Base-by-base conservation (phyloP, 2,888 invertebrate species). In the Laothoe populi region DNA sequence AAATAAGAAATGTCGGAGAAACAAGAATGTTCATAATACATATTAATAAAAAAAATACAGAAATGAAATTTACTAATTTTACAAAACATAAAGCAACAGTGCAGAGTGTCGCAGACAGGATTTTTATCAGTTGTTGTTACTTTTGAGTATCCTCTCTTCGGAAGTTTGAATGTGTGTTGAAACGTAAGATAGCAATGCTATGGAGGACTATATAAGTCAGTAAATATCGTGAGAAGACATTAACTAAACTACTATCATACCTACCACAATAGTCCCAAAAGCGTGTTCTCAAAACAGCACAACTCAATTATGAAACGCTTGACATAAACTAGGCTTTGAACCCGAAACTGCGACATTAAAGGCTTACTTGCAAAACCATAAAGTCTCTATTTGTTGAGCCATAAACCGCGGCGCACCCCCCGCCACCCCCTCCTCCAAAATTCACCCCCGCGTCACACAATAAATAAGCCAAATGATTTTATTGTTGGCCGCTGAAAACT, bases 401-500 rank as follows among this genome's bases (percentile, higher is more conserved):
- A 53, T 53, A 35, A 35, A 31, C 16, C 53, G 53, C 53, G 31
- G 16, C 19, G 31, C 19, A 35, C 31, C 10, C 53, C 31, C 49
- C 11, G n/a, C 44, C 16, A 24, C 57, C 57, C 16, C 42, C n/a
- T 13, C 7, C 44, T 7, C 16, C 24, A 31, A 23, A 24, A 23
- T 11, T n/a, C 21, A 13, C 16, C 31, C 42, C 26, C 59, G 19
- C 16, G 10, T 23, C 45, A 26, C 45, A 44, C 45, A 57, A 71
- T 78, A 75, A 76, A 79, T 74, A 77, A 77, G 70, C 73, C 70
- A 72, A 82, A 83, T 83, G 74, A 83, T 81, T 83, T 79, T 78
- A 85, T 75, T 76, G 79, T 73, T 72, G 69, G 72, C 75, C 76
- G 73, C 81, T 83, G 82, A 81, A 84, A 84, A 85, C 84, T 86